Evolutionary conservation across 92 coral and sea anemone species (phyloP).

Genomic region (Umimayanthus kanabou): DNA sequence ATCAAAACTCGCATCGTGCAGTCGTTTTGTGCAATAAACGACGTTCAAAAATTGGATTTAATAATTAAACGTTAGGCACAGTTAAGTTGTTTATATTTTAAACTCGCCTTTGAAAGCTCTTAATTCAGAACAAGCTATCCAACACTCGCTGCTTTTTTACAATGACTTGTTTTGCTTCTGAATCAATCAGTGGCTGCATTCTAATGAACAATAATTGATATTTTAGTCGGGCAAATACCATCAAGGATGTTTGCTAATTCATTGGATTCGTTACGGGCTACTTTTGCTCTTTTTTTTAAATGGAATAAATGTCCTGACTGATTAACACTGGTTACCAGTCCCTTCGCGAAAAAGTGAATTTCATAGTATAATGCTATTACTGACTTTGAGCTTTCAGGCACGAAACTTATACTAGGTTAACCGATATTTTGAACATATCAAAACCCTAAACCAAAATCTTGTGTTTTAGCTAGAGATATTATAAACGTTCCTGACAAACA

Average conservation of each 20-base stretch:
- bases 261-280: background rate
- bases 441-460: background rate
- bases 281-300: background rate
- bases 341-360: background rate
- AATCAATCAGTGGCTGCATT: no score
- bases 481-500: background rate
- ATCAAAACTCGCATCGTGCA: background rate
- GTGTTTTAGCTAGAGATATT: background rate
- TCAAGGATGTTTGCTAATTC: background rate
- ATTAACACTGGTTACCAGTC: background rate
- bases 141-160: background rate
- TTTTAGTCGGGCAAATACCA: no score
- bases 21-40: background rate
- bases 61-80: background rate
- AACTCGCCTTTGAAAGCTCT: background rate
- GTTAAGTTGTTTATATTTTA: no score
- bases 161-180: background rate
- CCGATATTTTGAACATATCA: background rate
- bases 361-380: background rate
- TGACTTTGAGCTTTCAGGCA: background rate
- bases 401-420: no score
- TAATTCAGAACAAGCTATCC: background rate
- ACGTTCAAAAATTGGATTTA: background rate
- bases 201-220: no score
- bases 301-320: background rate